Evolutionary conservation across 2,797 vertebrate genomes (phyloP).

Genomic region (Tiaroga cobitis): DNA sequence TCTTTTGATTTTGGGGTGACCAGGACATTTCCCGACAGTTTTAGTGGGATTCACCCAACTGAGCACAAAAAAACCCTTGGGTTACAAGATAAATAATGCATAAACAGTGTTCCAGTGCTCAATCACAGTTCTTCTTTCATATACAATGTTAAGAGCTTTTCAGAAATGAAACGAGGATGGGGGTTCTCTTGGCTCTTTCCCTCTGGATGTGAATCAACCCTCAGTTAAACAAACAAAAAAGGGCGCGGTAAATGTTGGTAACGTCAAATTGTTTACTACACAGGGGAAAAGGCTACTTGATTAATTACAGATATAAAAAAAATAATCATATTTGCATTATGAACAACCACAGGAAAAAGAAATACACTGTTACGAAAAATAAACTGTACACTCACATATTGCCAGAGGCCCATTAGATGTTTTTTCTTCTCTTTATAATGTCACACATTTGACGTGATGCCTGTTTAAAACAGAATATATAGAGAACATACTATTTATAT

Average conservation of each 20-base stretch:
- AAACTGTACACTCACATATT: conserved; percentile 78
- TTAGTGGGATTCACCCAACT: not conserved
- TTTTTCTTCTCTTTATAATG: conserved; percentile 69
- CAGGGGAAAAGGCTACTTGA: conserved; percentile 10
- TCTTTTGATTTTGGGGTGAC: not conserved
- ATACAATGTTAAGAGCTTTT: conserved; percentile 60
- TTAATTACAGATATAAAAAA: conserved; percentile 40
- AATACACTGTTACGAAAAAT: conserved; percentile 75
- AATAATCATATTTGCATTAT: conserved; percentile 71
- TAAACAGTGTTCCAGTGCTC: conserved; percentile 86
- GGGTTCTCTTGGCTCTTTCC: conserved; percentile 20
- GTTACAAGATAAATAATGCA: conserved; percentile 66
- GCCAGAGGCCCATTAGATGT: conserved; percentile 76
- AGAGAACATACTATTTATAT: conserved; percentile 79
- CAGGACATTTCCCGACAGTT: not conserved
- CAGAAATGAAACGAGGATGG: conserved; percentile 1
- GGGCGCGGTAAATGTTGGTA: not conserved
- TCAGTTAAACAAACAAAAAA: not conserved
- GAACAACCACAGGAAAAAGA: conserved; percentile 71
- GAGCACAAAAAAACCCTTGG: conserved; percentile 62
- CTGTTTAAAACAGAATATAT: conserved; percentile 76
- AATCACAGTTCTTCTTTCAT: conserved; percentile 86
- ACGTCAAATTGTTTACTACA: conserved; percentile 18
- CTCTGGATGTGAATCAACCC: not conserved
- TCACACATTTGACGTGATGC: conserved; percentile 76